Percentiles rank a stretch among this genome's conserved stretches.
phyloP scores from a whole-genome alignment of 2,113 vertebrate species.

The Vanacampus margaritifer region DNA sequence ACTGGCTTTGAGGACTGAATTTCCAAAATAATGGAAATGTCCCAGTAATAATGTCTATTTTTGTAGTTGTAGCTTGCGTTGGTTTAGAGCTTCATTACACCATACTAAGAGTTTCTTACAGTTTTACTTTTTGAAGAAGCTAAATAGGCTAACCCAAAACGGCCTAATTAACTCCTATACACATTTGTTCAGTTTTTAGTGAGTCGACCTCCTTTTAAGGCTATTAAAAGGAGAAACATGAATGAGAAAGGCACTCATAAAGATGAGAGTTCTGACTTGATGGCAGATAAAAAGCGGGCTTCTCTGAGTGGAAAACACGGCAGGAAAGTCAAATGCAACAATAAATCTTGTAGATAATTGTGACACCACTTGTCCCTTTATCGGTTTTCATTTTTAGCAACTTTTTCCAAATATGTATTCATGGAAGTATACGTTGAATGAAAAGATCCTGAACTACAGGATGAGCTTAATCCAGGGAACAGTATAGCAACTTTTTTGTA shows the following conservation, averaged over 20 bases:
- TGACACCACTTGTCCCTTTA: neutral
- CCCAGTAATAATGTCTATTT: neutral
- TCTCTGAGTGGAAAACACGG: neutral
- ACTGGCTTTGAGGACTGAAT: neutral
- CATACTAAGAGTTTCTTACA: neutral
- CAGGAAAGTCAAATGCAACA: neutral
- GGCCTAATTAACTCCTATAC: neutral
- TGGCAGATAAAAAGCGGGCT: neutral
- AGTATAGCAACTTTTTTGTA: too few relatives aligned
- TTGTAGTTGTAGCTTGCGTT: neutral
- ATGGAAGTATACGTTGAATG: neutral
- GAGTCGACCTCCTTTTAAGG: neutral
- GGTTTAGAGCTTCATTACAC: neutral
- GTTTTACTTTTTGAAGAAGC: neutral
- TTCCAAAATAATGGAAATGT: neutral
- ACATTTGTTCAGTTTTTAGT: neutral
- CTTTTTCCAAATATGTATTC: neutral
- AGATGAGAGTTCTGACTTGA: neutral
- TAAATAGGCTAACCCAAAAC: neutral
- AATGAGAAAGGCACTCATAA: neutral
- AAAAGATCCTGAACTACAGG: neutral
- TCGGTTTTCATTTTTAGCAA: neutral
- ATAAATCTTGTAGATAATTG: neutral
- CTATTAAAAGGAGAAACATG: neutral
- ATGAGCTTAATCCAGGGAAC: too few relatives aligned